Percentiles rank a stretch among this genome's conserved stretches.
Evolutionary conservation across 2,888 invertebrate genomes (phyloP).

Genomic region (Lasiommata megera): DNA sequence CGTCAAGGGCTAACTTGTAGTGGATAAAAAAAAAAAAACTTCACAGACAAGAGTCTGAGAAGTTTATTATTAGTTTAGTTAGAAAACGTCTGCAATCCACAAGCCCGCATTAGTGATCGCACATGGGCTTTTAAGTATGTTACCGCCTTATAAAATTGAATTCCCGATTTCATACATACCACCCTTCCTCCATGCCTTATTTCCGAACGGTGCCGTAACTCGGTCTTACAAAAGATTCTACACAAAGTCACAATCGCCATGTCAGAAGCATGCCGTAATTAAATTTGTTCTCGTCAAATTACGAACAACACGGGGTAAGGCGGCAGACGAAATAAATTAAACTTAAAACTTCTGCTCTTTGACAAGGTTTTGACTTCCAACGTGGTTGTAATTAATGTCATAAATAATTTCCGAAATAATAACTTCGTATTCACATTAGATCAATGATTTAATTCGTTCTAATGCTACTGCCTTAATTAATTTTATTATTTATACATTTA

Average conservation of each 20-base stretch:
- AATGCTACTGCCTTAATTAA: no score
- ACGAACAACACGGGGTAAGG: constrained; percentile 40
- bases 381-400: no score
- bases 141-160: neutral
- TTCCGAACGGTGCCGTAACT: neutral
- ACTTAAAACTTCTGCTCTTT: constrained; percentile 38
- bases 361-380: neutral
- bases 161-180: neutral
- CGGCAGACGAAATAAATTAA: constrained; percentile 43
- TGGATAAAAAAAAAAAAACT: no score
- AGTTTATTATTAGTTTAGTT: no score
- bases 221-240: constrained; percentile 27
- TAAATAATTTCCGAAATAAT: no score
- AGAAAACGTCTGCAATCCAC: no score
- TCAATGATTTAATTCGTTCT: no score
- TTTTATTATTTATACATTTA: no score
- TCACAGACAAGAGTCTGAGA: no score
- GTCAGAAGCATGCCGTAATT: constrained; percentile 54
- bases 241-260: constrained; percentile 34
- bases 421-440: no score
- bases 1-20: no score
- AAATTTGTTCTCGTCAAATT: constrained; percentile 49
- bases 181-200: neutral
- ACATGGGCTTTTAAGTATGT: neutral
- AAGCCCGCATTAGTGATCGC: no score